Evolutionary conservation across 2,797 vertebrate species (phyloP).

Genomic region (Phalloptychus januarius): DNA sequence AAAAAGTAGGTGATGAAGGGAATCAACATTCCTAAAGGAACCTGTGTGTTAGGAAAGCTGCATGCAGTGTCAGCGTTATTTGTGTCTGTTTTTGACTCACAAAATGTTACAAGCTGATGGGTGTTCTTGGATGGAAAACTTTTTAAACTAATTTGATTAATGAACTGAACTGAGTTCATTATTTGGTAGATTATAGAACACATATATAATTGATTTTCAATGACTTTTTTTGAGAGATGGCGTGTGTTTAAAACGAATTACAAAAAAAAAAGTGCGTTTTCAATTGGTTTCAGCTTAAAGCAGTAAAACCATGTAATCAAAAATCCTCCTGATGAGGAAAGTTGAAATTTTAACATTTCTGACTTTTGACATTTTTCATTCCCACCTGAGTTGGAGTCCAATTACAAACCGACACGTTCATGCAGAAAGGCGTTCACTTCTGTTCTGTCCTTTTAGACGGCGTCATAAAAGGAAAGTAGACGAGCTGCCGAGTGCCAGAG

Average conservation of each 20-base stretch:
- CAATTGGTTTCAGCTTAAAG: not conserved
- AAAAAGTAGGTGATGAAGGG: not conserved
- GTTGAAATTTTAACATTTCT: not conserved
- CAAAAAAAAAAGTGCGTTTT: not conserved
- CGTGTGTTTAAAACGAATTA: not conserved
- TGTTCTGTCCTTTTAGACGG: not conserved
- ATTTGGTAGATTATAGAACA: not conserved
- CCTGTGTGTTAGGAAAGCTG: not conserved
- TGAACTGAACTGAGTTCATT: not conserved
- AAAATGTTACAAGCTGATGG: not conserved
- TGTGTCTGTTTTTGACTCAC: not conserved
- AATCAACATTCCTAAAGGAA: conserved; percentile 30
- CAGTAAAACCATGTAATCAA: not conserved
- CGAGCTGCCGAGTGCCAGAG: not conserved
- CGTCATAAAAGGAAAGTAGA: no score
- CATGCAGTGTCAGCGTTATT: not conserved
- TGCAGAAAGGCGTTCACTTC: not conserved
- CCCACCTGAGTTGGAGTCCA: not conserved
- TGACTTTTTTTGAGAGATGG: not conserved
- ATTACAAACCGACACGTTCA: not conserved
- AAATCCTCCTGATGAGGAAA: not conserved
- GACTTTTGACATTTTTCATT: not conserved
- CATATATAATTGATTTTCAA: not conserved
- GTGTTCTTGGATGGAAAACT: not conserved
- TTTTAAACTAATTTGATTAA: not conserved